Conservation (phyloP, 1,140 invertebrate genomes). For the Drosophila insularis region DNA sequence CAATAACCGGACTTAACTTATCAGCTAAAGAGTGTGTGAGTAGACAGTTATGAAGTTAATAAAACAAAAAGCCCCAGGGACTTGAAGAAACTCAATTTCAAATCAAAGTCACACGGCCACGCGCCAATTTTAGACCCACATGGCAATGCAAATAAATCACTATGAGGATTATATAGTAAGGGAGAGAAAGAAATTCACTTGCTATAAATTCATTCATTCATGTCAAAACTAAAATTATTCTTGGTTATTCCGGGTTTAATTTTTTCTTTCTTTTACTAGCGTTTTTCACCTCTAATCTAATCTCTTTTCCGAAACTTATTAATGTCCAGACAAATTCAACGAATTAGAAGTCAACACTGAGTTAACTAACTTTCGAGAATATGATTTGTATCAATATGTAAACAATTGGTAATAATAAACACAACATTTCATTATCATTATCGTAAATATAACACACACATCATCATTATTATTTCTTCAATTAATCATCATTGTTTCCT, state of each 20-base stretch:
- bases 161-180: too few species aligned
- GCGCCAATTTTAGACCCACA: background rate
- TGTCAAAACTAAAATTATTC: background rate
- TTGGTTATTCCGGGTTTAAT: background rate
- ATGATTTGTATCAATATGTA: constrained; percentile 14
- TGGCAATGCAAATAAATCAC: background rate
- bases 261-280: background rate
- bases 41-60: too few species aligned
- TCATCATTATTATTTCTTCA: background rate
- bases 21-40: background rate
- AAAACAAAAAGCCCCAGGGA: background rate
- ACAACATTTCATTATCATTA: constrained; percentile 1
- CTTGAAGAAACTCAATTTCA: background rate
- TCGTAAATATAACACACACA: background rate
- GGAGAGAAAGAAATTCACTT: too few species aligned
- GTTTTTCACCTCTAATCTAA: background rate
- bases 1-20: background rate
- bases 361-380: background rate
- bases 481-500: background rate
- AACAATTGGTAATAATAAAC: background rate
- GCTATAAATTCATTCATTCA: constrained; percentile 5
- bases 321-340: background rate
- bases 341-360: background rate
- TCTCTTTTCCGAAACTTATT: constrained; percentile 4
- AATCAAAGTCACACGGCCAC: background rate